Conservation (phyloP, 2,888 invertebrate species). For the Mallateleia sp. region DNA sequence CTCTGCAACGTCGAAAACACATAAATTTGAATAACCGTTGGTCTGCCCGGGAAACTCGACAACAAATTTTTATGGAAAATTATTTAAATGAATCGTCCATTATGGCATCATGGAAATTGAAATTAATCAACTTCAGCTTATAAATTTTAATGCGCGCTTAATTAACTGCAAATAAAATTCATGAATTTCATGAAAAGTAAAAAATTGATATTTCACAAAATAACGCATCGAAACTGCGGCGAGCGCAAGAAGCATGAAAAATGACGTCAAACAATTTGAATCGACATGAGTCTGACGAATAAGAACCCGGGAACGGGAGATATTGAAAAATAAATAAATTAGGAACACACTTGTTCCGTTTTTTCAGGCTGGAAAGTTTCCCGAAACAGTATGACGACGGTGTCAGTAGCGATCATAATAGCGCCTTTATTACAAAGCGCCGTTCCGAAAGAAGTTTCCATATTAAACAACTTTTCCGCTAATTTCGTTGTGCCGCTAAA, state of each 20-base stretch:
- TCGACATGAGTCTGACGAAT: slow-evolving; percentile 31
- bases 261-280: not conserved
- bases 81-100: slow-evolving; percentile 52
- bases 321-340: slow-evolving; percentile 86
- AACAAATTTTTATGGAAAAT: slow-evolving; percentile 61
- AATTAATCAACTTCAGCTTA: slow-evolving; percentile 65
- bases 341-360: slow-evolving; percentile 23
- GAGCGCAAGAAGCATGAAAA: not conserved
- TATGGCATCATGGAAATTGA: slow-evolving; percentile 40
- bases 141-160: slow-evolving; percentile 55
- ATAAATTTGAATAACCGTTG: slow-evolving; percentile 36
- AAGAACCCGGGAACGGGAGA: slow-evolving; percentile 72
- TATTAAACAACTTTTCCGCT: slow-evolving; percentile 86
- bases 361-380: slow-evolving; percentile 58
- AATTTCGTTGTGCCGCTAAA: slow-evolving; percentile 82
- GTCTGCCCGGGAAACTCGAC: slow-evolving; percentile 22
- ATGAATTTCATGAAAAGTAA: slow-evolving; percentile 21
- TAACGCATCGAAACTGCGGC: not conserved
- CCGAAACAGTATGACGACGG: slow-evolving; percentile 12
- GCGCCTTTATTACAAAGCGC: slow-evolving; percentile 43
- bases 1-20: slow-evolving; percentile 25
- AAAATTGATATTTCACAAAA: not conserved
- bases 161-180: slow-evolving; percentile 58
- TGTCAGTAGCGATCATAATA: slow-evolving; percentile 50
- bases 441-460: slow-evolving; percentile 83